Evolutionary conservation across 2,888 invertebrate species (phyloP), one percentile per base, ranked within the genome.

Genomic region (Polydrusus tereticollis): DNA sequence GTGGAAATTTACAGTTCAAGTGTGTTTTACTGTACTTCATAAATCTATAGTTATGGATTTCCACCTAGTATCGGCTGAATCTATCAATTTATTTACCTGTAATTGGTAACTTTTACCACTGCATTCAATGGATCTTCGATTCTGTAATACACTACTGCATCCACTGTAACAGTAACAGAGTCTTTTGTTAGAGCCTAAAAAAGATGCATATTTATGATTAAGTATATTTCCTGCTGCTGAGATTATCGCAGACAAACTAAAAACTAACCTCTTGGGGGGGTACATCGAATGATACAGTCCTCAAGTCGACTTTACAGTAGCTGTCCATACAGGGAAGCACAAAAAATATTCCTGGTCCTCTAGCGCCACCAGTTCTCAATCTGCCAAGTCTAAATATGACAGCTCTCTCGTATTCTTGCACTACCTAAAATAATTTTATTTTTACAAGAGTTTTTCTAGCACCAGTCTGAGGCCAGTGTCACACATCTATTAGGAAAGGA

Each of bases 261-360:
- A 50, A 63, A 77, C 75, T 83, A 84, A 97, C 96, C 89, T 98
- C 97, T 88, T 98, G 98, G 0, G 97, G 96, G 50, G 98, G 97
- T 0, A 98, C 97, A 86, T 98, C 97, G 83, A 98, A 98, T 0
- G 97, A 96, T 0, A 98, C 94, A 0, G 97, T 97, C 75, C 98
- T 89, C 69, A 98, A 87, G 85, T 98, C 98, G 45, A 98, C 95
- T 85, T 94, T 96, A 69, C 94, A 92, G 84, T 96, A 98, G 55
- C 92, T 93, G 83, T 97, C 98, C 66, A 98, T 93, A 85, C 98
- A 99, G 0, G 98, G 98, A 74, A 98, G 87, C 7, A 98, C 92
- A 85, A 98, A 97, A 86, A 98, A 98, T 75, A 97, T 91, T 0
- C 96, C 96, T n/a, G 94, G 92, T 0, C 96, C 95, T 77, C 93